Evolutionary conservation across 2,113 vertebrate species (phyloP).

Genomic region (Gopherus evgoodei): DNA sequence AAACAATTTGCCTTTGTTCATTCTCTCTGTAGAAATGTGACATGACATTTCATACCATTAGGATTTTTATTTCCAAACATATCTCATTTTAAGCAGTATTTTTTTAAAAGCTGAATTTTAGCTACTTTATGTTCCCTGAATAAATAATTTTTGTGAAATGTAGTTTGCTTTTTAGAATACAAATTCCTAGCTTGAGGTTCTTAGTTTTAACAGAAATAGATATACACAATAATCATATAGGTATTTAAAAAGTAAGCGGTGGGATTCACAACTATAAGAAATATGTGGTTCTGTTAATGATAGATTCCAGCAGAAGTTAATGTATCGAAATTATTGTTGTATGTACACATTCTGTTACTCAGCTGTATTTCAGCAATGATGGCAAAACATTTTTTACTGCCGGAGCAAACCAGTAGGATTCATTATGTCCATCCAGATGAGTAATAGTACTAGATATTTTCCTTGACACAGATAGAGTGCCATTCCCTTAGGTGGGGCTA

Average conservation of each 20-base stretch:
- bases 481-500: not conserved
- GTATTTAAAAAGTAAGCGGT: conserved; percentile 46
- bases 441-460: not conserved
- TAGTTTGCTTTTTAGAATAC: conserved; percentile 16
- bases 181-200: conserved; percentile 19
- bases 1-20: conserved; percentile 19
- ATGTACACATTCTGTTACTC: conserved; percentile 30
- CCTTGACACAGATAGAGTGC: conserved; percentile 25
- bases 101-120: conserved; percentile 1
- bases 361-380: conserved; percentile 7
- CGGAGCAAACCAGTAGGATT: conserved; percentile 29
- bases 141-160: conserved; percentile 5
- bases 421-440: conserved; percentile 17
- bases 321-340: not conserved
- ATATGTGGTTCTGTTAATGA: conserved; percentile 46
- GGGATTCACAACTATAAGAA: conserved; percentile 39
- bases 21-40: conserved; percentile 25
- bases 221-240: not conserved
- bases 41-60: not conserved
- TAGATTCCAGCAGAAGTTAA: conserved; percentile 1
- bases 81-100: not conserved
- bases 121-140: not conserved
- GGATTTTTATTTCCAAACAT: conserved; percentile 17
- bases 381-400: not conserved
- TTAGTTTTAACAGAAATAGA: conserved; percentile 52